These are phyloP conservation scores for Phyllostomus hastatus DNA, from an alignment of 2,113 vertebrate species.

Conservation along the genomic window DNA sequence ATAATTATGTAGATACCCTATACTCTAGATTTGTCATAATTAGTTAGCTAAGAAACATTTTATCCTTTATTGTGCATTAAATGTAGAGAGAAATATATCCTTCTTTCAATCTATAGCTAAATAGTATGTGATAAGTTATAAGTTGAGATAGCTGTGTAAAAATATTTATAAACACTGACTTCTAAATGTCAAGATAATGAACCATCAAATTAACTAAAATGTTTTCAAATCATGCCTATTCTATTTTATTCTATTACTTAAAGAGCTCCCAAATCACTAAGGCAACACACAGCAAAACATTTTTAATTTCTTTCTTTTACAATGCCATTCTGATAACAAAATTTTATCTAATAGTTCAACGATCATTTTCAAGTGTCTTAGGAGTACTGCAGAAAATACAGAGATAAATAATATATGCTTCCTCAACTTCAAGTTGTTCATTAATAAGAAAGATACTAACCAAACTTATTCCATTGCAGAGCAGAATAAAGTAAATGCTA, in stretches of 20 bases:
- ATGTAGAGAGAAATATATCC: neutral
- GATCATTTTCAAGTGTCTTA: conserved; percentile 14
- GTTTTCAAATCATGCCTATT: neutral
- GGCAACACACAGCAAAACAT: neutral
- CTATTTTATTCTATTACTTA: neutral
- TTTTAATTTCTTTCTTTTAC: conserved; percentile 25
- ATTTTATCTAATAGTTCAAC: neutral
- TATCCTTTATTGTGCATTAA: neutral
- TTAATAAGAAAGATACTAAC: neutral
- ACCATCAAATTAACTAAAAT: neutral
- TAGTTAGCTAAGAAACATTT: neutral
- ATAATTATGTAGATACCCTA: neutral
- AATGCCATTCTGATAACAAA: conserved; percentile 2
- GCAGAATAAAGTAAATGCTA: neutral
- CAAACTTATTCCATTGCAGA: neutral
- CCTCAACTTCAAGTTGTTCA: neutral
- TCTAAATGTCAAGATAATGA: conserved; percentile 12
- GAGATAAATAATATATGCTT: neutral
- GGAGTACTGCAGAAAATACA: neutral
- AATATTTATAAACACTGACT: neutral
- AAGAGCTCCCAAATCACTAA: conserved; percentile 11
- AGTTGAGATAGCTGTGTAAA: neutral
- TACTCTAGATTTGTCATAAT: neutral
- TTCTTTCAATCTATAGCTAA: neutral
- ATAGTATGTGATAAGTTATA: neutral